phyloP scores from a whole-genome alignment of 2,888 invertebrate genomes.

The Cryptosula pallasiana region DNA sequence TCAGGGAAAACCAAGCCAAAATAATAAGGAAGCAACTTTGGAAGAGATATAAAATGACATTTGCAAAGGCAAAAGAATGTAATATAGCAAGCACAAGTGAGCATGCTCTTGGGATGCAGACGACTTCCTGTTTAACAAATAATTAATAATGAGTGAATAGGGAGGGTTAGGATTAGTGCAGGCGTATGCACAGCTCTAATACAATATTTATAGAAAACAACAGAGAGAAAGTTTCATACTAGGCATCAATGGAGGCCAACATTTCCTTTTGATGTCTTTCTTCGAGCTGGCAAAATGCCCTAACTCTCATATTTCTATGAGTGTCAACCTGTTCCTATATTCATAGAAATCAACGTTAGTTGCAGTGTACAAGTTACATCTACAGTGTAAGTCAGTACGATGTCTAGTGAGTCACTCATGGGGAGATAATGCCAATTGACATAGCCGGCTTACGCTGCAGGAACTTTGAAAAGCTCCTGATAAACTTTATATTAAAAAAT shows the following conservation, averaged over 20 bases:
- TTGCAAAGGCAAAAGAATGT: not conserved
- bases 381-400: too few relatives aligned
- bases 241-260: not conserved
- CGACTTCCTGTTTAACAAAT: too few relatives aligned
- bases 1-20: not conserved
- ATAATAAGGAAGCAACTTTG: not conserved
- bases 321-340: constrained; percentile 3
- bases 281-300: not conserved
- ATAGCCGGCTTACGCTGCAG: too few relatives aligned
- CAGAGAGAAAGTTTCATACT: constrained; percentile 6
- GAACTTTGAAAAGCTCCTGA: too few relatives aligned
- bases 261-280: not conserved
- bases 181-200: not conserved
- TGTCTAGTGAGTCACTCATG: too few relatives aligned
- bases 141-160: too few relatives aligned
- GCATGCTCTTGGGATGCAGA: too few relatives aligned
- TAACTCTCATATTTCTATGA: not conserved
- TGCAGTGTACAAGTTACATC: too few relatives aligned
- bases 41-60: too few relatives aligned
- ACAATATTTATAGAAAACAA: constrained; percentile 21
- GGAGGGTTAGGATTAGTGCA: not conserved
- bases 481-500: too few relatives aligned
- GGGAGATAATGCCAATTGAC: too few relatives aligned
- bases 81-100: not conserved
- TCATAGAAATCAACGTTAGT: too few relatives aligned